Percentiles rank a stretch among this genome's conserved stretches.
These are phyloP conservation scores for Neolamprologus toae DNA, from an alignment of 2,113 vertebrate species.

Conservation along the genomic window DNA sequence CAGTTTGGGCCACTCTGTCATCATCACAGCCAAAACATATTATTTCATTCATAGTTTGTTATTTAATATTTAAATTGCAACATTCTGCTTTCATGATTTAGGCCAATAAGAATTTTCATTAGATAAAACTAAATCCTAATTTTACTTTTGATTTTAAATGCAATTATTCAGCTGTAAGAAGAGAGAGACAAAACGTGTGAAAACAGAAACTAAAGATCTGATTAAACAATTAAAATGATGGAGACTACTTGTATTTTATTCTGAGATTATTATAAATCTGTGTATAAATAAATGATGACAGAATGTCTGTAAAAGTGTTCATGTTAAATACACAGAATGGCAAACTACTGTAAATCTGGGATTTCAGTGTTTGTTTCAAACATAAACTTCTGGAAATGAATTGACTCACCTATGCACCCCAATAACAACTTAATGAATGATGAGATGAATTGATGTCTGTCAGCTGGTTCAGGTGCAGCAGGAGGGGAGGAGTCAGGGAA, in stretches of 20 bases:
- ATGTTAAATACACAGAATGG: not conserved
- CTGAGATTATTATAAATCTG: not conserved
- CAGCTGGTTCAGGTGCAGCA: not conserved
- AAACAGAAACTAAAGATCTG: not conserved
- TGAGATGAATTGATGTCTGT: not conserved
- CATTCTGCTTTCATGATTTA: not conserved
- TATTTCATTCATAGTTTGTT: not conserved
- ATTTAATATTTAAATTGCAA: not conserved
- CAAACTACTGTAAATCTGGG: not conserved
- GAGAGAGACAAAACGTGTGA: rapidly evolving
- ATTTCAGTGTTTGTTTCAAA: not conserved
- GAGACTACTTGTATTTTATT: not conserved
- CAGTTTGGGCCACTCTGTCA: not conserved
- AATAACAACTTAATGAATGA: not conserved
- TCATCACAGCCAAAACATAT: not conserved
- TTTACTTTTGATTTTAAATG: not conserved
- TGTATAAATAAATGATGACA: not conserved
- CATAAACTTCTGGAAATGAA: not conserved
- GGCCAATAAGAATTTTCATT: not conserved
- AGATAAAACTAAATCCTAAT: not conserved
- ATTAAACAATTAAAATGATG: not conserved
- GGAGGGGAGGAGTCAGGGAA: not conserved
- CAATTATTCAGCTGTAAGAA: not conserved
- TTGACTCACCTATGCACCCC: not conserved
- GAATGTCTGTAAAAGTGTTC: not conserved